Evolutionary conservation across 2,888 invertebrate genomes (phyloP).

Genomic region (Lasioglossum oenotherae): DNA sequence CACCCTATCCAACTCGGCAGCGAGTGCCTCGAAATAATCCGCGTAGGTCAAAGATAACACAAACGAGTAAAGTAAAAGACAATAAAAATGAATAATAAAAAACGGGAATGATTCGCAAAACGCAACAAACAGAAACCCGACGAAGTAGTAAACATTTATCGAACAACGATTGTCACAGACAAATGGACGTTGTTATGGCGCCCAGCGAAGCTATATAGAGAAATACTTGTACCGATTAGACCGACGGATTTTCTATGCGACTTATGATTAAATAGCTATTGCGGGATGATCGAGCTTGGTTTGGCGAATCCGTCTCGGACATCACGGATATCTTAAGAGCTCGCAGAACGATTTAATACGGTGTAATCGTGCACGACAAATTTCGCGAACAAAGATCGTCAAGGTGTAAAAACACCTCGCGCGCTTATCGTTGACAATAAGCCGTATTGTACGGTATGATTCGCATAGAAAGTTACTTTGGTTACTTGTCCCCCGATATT

Average conservation of each 20-base stretch:
- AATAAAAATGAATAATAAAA: background rate
- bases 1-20: slow-evolving; percentile 31
- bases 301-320: background rate
- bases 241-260: slow-evolving; percentile 1
- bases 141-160: slow-evolving; percentile 42
- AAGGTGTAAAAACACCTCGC: slow-evolving; percentile 35
- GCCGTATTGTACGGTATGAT: slow-evolving; percentile 50
- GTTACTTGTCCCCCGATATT: slow-evolving; percentile 45
- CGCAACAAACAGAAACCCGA: background rate
- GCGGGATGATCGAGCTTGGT: background rate
- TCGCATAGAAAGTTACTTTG: slow-evolving; percentile 14
- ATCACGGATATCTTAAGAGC: background rate
- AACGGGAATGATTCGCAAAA: background rate
- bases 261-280: slow-evolving; percentile 10
- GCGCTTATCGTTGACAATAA: slow-evolving; percentile 58
- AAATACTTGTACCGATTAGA: slow-evolving; percentile 32
- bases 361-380: slow-evolving; percentile 35
- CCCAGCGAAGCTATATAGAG: slow-evolving; percentile 53
- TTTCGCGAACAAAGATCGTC: slow-evolving; percentile 28
- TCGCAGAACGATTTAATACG: slow-evolving; percentile 20
- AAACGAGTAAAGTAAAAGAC: background rate
- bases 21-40: background rate
- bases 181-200: slow-evolving; percentile 73
- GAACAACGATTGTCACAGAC: slow-evolving; percentile 52
- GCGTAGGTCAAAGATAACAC: background rate